phyloP scores from a whole-genome alignment of 2,888 invertebrate species.

The Sphaerophoria taeniata region DNA sequence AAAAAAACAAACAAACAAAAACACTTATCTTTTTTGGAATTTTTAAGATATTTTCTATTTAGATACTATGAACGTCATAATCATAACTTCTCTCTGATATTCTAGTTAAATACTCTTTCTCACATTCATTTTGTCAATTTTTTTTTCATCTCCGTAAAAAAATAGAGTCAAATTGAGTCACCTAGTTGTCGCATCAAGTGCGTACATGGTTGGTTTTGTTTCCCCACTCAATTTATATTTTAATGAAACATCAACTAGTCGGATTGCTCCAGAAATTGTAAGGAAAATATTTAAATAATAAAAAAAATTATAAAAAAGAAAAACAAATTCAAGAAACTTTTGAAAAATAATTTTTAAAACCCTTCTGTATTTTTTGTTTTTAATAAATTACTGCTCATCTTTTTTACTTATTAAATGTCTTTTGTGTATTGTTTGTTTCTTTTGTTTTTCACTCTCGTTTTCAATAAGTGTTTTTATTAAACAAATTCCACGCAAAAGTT shows the following conservation, averaged over 20 bases:
- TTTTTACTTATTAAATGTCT: conserved; percentile 7
- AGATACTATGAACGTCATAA: conserved; percentile 59
- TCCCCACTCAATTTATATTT: too few species aligned
- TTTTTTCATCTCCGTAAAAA: background rate
- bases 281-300: conserved; percentile 22
- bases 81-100: conserved; percentile 19
- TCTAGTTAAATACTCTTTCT: conserved; percentile 50
- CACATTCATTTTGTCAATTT: conserved; percentile 20
- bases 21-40: conserved; percentile 56
- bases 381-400: conserved; percentile 60
- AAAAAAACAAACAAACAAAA: conserved; percentile 46
- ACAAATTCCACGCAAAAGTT: background rate
- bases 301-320: background rate
- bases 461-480: conserved; percentile 18
- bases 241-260: too few species aligned
- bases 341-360: background rate
- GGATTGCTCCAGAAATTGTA: too few species aligned
- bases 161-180: conserved; percentile 58
- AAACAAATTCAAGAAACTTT: too few species aligned
- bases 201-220: background rate
- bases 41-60: conserved; percentile 61
- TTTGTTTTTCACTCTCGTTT: conserved; percentile 1
- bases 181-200: conserved; percentile 36
- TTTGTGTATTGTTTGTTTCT: background rate
- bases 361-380: background rate